Evolutionary conservation across 2,888 invertebrate species (phyloP).

Genomic region (Epicampocera succincta): DNA sequence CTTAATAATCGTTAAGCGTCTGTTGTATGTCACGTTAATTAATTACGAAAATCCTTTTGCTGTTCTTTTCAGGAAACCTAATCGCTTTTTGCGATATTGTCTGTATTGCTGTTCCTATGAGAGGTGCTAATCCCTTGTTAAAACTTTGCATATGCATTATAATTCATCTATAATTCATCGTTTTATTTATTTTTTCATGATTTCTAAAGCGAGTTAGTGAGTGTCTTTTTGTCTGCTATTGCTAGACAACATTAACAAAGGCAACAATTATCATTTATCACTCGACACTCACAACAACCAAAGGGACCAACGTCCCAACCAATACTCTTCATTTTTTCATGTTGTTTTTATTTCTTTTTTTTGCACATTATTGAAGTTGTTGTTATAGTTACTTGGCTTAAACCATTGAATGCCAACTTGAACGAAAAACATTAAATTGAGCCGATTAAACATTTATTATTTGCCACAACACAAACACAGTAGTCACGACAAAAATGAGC

Average conservation of each 20-base stretch:
- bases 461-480: constrained; percentile 43
- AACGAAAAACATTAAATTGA: constrained; percentile 42
- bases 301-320: neutral
- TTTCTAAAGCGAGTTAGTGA: neutral
- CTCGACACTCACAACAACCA: constrained; percentile 29
- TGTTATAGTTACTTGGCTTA: constrained; percentile 6
- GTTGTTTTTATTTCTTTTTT: constrained; percentile 14
- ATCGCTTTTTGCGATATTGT: neutral
- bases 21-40: constrained; percentile 28
- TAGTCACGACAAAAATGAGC: constrained; percentile 49
- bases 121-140: constrained; percentile 25
- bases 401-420: constrained; percentile 58
- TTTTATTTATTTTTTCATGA: neutral
- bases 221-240: neutral
- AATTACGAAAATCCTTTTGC: constrained; percentile 20
- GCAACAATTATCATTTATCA: constrained; percentile 68
- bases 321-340: constrained; percentile 25
- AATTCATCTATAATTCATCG: constrained; percentile 35
- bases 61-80: constrained; percentile 12
- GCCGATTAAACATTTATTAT: constrained; percentile 62
- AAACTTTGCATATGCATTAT: constrained; percentile 25
- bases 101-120: neutral
- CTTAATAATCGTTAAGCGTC: constrained; percentile 32
- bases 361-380: constrained; percentile 4
- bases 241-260: constrained; percentile 43